Evolutionary conservation across 2,797 vertebrate genomes (phyloP), one percentile per base, ranked within the genome.

Genomic region (Sebastes minor): DNA sequence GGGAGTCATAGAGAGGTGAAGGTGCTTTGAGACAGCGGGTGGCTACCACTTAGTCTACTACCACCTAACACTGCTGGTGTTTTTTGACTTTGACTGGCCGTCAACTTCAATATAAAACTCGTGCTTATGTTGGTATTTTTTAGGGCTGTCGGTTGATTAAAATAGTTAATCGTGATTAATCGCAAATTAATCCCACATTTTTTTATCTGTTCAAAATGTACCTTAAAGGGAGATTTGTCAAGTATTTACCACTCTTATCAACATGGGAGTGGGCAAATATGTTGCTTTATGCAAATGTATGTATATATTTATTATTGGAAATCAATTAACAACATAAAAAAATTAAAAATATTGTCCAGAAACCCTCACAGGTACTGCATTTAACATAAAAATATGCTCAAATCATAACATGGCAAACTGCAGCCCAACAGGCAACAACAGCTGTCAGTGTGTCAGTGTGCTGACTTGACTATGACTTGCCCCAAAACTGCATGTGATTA

Each of bases 111-210:
- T 53, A 23, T 25, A 52, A 62, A 30, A 42, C 23, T 4, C 6
- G 23, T 35, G 23, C 27, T 25, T 20, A 74, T 25, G 30, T 14
- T 72, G 30, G 22, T 63, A 25, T 55, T 74, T 53, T 35, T 2
- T 33, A 16, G 4, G 46, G 46, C 46, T 52, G 18, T n/a, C 18
- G 0, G 46, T 52, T 0, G 8, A 52, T 52, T 52, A 0, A 46
- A 46, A 4, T 49, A 46, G 14, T 46, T 20, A 20, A 20, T 49
- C 0, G 8, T 9, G 46, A 49, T 49, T 49, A 49, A 49, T 49
- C 16, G 14, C 18, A 49, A n/a, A 20, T 52, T 8, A n/a, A 52
- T 52, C 18, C 18, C 8, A 9, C 4, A 52, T 52, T 52, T 49
- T 38, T 52, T n/a, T n/a, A 49, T 49, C 18, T n/a, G 46, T 49